A percentile compares a stretch with the other conserved stretches of the same genome.
phyloP scores from a whole-genome alignment of 2,888 invertebrate genomes.

The Microchrysa polita region DNA sequence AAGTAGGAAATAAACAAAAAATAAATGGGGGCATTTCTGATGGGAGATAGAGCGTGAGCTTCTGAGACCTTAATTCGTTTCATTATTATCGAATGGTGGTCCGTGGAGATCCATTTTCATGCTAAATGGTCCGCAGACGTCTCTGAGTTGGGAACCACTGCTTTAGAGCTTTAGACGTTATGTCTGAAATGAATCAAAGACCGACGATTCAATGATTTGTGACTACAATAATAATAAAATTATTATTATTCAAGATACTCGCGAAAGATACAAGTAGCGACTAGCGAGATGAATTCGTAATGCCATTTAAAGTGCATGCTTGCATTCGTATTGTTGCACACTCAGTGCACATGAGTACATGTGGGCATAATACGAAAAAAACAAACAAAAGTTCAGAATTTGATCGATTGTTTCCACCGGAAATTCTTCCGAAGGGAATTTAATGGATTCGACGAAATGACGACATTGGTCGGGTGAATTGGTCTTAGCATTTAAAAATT shows the following conservation, averaged over 20 bases:
- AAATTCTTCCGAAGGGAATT: constrained; percentile 47
- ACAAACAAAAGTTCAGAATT: constrained; percentile 7
- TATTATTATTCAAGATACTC: constrained; percentile 19
- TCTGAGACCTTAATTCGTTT: too few relatives aligned
- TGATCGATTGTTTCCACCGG: constrained; percentile 44
- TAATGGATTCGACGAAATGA: not conserved
- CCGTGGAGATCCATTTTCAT: too few relatives aligned
- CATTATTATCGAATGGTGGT: too few relatives aligned
- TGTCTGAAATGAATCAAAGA: constrained; percentile 11
- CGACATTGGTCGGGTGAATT: too few relatives aligned
- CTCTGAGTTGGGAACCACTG: too few relatives aligned
- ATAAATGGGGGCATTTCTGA: too few relatives aligned
- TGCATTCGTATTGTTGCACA: not conserved
- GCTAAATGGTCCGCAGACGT: too few relatives aligned
- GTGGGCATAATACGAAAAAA: too few relatives aligned
- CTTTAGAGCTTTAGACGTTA: constrained; percentile 12
- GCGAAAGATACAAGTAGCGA: too few relatives aligned
- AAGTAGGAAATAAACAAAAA: too few relatives aligned
- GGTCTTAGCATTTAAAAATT: too few relatives aligned
- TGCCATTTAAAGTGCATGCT: not conserved
- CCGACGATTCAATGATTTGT: constrained; percentile 18
- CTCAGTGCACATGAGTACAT: not conserved
- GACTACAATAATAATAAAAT: constrained; percentile 32
- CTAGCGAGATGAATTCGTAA: constrained; percentile 8
- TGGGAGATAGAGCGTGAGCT: too few relatives aligned